Base-by-base conservation (phyloP, 2,888 invertebrate genomes). In the Campaea margaritaria region DNA sequence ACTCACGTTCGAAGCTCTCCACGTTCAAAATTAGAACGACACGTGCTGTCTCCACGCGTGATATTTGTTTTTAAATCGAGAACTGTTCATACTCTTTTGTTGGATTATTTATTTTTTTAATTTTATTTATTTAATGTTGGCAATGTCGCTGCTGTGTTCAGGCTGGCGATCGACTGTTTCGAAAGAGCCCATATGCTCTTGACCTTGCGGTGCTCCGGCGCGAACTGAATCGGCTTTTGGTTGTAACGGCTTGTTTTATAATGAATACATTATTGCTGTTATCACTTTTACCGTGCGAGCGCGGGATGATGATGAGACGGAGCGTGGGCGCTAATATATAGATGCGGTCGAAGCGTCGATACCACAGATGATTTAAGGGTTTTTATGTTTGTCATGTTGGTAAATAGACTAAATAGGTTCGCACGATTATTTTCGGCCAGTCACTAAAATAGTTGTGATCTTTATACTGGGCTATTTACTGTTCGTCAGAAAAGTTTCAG, bases 211-310 rank as follows among this genome's bases (percentile, higher is more conserved):
- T 74, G 76, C 71, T 80, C 85, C 79, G 82, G 72, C 73, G 76
- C 79, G 79, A 72, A 92, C 91, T 91, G 91, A 89, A 86, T 84
- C 82, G 76, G 81, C 81, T 86, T 88, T 88, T 84, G 81, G 87
- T 82, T 74, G 78, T 76, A 77, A 76, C 83, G 70, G 80, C 78
- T 76, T 81, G 86, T 91, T 91, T 92, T 92, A 91, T 91, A 91
- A 89, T 82, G 85, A 91, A 89, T 82, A 85, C 82, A 81, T 81
- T 81, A 85, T 85, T 89, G 89, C 89, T 87, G 88, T 89, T 83
- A 85, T 87, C 86, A 88, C 87, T 89, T 87, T 90, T 87, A 84
- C 85, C 74, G 85, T 70, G 78, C 42, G 58, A 53, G 39, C 71
- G 77, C 39, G 43, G 47, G 55, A 55, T 54, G 47, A 31, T 55